phyloP scores from a whole-genome alignment of 2,113 vertebrate genomes.

The Calcarius ornatus region DNA sequence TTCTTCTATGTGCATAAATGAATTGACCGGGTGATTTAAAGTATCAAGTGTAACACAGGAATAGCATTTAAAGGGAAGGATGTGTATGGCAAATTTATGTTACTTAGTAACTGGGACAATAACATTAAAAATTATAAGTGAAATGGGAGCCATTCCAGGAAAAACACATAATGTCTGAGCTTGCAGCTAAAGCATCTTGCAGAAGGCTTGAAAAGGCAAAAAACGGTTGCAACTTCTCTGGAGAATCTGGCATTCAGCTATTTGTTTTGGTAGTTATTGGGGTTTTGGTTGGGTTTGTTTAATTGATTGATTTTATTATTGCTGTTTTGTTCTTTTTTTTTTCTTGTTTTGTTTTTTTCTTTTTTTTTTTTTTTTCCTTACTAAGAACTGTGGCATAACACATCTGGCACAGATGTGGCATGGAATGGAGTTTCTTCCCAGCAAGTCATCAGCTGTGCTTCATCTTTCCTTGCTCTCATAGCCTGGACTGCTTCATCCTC shows the following conservation, averaged over 20 bases:
- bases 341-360: not conserved
- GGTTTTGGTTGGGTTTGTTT: not conserved
- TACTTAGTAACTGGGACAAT: conserved; percentile 20
- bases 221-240: not conserved
- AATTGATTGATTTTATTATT: not conserved
- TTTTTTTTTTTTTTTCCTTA: not conserved
- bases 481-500: not conserved
- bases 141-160: not conserved
- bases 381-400: not conserved
- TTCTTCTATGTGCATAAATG: not conserved
- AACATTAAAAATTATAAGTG: conserved; percentile 13
- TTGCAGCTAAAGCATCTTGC: not conserved
- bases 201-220: not conserved
- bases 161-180: not conserved
- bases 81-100: not conserved
- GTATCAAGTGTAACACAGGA: not conserved
- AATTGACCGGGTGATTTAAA: not conserved
- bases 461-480: not conserved
- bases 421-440: not conserved
- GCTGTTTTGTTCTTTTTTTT: not conserved
- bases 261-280: not conserved
- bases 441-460: not conserved
- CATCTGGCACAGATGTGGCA: not conserved
- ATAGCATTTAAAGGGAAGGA: not conserved
- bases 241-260: not conserved